Evolutionary conservation across 2,113 vertebrate species (phyloP).

Genomic region (Corvus hawaiiensis): DNA sequence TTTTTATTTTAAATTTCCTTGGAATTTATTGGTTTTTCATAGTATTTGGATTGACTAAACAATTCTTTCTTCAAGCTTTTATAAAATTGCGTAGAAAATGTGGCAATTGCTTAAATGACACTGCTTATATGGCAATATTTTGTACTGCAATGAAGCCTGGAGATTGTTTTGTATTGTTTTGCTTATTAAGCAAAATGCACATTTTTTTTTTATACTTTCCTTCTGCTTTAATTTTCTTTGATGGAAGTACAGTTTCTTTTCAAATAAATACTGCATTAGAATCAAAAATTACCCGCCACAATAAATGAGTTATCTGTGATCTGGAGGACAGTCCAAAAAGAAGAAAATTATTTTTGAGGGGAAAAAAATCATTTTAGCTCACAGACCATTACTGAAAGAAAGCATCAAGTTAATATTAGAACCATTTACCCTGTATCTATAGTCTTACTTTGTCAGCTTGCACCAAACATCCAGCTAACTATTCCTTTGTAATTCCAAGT

Average conservation of each 20-base stretch:
- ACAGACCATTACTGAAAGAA: background rate
- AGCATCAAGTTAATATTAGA: background rate
- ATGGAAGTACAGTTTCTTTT: background rate
- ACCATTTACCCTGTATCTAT: background rate
- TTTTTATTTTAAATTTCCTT: background rate
- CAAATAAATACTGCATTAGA: background rate
- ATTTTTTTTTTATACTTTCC: background rate
- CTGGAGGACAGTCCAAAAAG: background rate
- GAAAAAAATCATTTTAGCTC: background rate
- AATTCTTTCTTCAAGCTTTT: background rate
- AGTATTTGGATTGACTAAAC: background rate
- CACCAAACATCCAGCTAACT: background rate
- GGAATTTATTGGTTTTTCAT: background rate
- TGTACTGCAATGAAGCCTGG: background rate
- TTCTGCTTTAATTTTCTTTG: background rate
- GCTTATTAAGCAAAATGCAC: background rate
- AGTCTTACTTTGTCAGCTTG: background rate
- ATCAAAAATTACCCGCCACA: background rate
- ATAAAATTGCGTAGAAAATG: background rate
- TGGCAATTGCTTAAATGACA: accelerated
- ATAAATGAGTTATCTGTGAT: background rate
- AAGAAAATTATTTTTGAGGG: background rate
- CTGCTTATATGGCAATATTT: background rate
- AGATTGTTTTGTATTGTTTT: background rate
- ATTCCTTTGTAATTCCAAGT: background rate